Conservation (phyloP, 2,797 vertebrate genomes). For the Manis javanica region DNA sequence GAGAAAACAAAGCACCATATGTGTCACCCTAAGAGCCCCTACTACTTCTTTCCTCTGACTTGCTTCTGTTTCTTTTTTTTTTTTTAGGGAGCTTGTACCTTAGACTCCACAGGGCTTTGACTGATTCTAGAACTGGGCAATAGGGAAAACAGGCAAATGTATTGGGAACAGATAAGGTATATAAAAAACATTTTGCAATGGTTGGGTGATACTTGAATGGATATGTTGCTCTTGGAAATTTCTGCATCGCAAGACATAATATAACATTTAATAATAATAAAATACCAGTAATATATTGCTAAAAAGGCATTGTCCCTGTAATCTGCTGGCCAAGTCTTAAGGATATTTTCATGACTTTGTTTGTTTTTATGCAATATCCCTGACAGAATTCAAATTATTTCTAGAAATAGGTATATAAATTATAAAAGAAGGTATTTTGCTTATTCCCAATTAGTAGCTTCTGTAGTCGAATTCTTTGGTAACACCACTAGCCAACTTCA, state of each 20-base stretch:
- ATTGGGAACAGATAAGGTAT: neutral
- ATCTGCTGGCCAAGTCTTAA: neutral
- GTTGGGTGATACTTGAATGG: neutral
- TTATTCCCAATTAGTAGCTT: neutral
- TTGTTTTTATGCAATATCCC: neutral
- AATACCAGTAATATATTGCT: neutral
- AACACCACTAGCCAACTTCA: neutral
- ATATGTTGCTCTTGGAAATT: neutral
- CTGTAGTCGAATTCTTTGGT: neutral
- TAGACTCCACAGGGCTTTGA: neutral
- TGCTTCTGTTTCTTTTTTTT: neutral
- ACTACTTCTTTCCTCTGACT: neutral
- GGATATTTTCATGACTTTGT: constrained; percentile 5
- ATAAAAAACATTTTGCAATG: neutral
- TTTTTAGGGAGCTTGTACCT: neutral
- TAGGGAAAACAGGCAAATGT: constrained; percentile 3
- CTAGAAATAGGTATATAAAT: neutral
- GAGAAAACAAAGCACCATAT: neutral
- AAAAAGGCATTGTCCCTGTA: neutral
- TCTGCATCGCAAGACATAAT: neutral
- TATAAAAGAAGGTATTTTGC: neutral
- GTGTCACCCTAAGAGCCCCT: neutral
- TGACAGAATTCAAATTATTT: constrained; percentile 23
- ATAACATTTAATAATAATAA: neutral
- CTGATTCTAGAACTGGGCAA: neutral